phyloP scores from a whole-genome alignment of 2,113 vertebrate species.

The Cisticola juncidis region DNA sequence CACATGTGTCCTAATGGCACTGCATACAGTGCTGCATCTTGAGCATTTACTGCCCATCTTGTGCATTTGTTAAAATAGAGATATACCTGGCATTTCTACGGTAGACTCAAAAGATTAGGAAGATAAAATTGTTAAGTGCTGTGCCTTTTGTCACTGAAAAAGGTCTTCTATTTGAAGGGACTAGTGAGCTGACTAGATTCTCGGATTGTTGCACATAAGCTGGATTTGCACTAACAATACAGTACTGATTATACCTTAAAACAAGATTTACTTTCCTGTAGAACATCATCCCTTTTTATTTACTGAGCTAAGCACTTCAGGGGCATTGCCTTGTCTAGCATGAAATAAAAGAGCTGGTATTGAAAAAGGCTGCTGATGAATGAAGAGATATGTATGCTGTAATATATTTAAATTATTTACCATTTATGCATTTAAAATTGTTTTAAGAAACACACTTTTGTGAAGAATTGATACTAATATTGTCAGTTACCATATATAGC shows the following conservation, averaged over 20 bases:
- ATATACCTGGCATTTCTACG: background rate
- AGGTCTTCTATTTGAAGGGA: background rate
- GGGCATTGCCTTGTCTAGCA: background rate
- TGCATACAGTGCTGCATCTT: background rate
- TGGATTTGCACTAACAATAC: constrained; percentile 28
- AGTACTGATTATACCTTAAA: constrained; percentile 36
- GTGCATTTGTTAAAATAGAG: background rate
- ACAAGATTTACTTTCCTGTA: constrained; percentile 38
- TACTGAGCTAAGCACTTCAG: constrained; percentile 5
- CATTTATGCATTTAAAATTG: constrained; percentile 22
- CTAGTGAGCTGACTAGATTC: background rate
- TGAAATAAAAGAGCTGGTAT: background rate
- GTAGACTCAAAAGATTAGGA: background rate
- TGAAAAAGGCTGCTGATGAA: background rate
- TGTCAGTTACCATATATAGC: background rate
- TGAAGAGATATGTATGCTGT: background rate
- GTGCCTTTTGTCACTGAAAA: background rate
- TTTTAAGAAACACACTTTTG: background rate
- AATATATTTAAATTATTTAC: background rate
- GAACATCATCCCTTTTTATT: constrained; percentile 48
- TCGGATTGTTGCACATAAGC: background rate
- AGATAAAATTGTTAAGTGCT: background rate
- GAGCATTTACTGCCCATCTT: background rate
- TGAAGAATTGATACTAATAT: constrained; percentile 8
- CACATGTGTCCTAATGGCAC: background rate